A percentile compares a stretch with the other conserved stretches of the same genome.
Conservation (phyloP, 2,113 vertebrate genomes). For the Cinclus cinclus region DNA sequence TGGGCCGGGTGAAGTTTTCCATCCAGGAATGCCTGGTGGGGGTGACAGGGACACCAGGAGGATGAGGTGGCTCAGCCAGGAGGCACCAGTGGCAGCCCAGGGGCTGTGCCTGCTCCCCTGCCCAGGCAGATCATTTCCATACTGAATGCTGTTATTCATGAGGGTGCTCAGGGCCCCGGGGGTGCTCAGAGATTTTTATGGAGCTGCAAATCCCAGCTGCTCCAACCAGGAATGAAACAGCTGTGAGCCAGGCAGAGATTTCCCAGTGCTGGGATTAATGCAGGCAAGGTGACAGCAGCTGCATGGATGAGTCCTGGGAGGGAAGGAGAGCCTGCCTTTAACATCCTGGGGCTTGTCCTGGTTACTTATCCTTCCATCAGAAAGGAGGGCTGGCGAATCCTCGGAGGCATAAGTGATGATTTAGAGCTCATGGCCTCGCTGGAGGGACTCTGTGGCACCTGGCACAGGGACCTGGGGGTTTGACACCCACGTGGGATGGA, state of each 20-base stretch:
- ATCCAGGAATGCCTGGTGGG: accelerated
- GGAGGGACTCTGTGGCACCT: background rate
- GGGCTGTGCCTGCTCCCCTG: background rate
- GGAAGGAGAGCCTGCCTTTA: background rate
- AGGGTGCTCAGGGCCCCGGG: background rate
- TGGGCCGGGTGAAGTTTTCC: background rate
- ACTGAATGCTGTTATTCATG: background rate
- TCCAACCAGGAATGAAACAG: background rate
- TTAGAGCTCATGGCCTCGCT: background rate
- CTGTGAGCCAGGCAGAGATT: background rate
- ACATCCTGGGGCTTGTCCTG: background rate
- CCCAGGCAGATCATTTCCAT: background rate
- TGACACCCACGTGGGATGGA: background rate
- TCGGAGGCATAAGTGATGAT: accelerated
- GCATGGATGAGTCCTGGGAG: background rate
- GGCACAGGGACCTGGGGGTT: background rate
- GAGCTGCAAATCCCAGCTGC: constrained; percentile 27
- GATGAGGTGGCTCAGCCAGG: background rate
- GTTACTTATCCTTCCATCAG: background rate
- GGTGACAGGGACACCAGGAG: background rate
- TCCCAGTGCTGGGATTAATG: background rate
- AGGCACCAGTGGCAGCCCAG: background rate
- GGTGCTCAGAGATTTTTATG: background rate
- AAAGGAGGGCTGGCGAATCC: background rate
- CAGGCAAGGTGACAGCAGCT: background rate